These are phyloP conservation scores for Aleiodes alternator DNA, from an alignment of 2,888 invertebrate species.

Conservation along the genomic window DNA sequence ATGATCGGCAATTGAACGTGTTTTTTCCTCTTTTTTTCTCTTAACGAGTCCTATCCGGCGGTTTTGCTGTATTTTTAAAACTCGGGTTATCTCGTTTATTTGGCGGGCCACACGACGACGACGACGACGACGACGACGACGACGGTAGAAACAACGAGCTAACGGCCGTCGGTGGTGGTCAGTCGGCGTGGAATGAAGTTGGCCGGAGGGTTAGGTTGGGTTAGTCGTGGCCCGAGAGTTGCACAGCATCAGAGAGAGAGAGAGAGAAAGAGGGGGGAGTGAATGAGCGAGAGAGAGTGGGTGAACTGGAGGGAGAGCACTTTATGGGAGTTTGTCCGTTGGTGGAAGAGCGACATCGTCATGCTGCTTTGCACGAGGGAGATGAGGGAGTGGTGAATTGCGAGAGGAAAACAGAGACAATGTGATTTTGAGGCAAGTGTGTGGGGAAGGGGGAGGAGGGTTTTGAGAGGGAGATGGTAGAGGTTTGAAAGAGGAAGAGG, in stretches of 20 bases:
- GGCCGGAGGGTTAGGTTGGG: constrained; percentile 73
- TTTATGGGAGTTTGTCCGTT: background rate
- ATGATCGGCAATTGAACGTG: constrained; percentile 8
- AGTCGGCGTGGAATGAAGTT: constrained; percentile 75
- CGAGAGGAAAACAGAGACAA: constrained; percentile 41
- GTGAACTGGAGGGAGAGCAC: constrained; percentile 29
- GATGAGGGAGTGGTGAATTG: constrained; percentile 38
- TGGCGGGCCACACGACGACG: constrained; percentile 38
- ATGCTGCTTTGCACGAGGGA: constrained; percentile 31
- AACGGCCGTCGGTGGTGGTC: constrained; percentile 75
- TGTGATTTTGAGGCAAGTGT: constrained; percentile 52
- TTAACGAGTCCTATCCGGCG: no score
- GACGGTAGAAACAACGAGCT: constrained; percentile 52
- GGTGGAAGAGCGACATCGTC: background rate
- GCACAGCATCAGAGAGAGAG: constrained; percentile 56
- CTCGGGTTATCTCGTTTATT: constrained; percentile 30
- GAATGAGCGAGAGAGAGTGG: constrained; percentile 26
- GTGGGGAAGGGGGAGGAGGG: constrained; percentile 62
- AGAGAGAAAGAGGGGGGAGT: constrained; percentile 38
- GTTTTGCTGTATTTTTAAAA: background rate
- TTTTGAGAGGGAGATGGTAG: constrained; percentile 68
- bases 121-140: constrained; percentile 27
- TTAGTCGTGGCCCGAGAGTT: constrained; percentile 58
- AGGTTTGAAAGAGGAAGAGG: constrained; percentile 69
- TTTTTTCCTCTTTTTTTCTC: background rate